Evolutionary conservation across 2,113 vertebrate genomes (phyloP).

Genomic region (Scomber scombrus): DNA sequence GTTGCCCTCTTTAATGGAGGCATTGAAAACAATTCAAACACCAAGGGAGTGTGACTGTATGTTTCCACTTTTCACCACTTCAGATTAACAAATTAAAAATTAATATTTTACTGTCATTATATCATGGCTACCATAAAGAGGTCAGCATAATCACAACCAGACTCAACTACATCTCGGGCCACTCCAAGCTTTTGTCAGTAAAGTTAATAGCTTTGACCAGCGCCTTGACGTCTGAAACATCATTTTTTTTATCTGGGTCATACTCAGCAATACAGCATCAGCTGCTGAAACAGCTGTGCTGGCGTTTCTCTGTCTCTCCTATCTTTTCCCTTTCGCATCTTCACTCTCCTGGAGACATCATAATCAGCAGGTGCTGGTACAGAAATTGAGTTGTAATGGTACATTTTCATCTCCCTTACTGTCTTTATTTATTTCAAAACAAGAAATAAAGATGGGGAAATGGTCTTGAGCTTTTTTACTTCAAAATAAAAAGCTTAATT

Average conservation of each 20-base stretch:
- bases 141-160: slow-evolving; percentile 21
- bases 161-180: not conserved
- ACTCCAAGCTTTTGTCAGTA: slow-evolving; percentile 31
- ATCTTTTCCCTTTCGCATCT: slow-evolving; percentile 12
- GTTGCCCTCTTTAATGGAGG: slow-evolving; percentile 29
- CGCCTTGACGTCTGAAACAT: slow-evolving; percentile 34
- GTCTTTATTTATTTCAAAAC: slow-evolving; percentile 2
- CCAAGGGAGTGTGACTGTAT: not conserved
- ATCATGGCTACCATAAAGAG: slow-evolving; percentile 8
- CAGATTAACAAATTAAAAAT: slow-evolving; percentile 24
- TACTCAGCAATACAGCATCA: slow-evolving; percentile 24
- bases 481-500: slow-evolving; percentile 8
- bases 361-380: slow-evolving; percentile 46
- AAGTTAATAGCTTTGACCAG: slow-evolving; percentile 67
- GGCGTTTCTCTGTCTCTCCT: slow-evolving; percentile 18
- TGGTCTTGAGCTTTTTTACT: not conserved
- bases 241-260: slow-evolving; percentile 52
- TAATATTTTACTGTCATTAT: slow-evolving; percentile 32
- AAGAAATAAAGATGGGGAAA: not conserved
- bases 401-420: slow-evolving; percentile 13
- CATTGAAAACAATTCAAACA: slow-evolving; percentile 21
- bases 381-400: slow-evolving; percentile 12
- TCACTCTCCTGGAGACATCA: slow-evolving; percentile 25
- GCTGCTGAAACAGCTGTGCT: slow-evolving; percentile 43
- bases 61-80: slow-evolving; percentile 5